phyloP scores from a whole-genome alignment of 2,113 vertebrate species.

The Ailuropoda melanoleuca region DNA sequence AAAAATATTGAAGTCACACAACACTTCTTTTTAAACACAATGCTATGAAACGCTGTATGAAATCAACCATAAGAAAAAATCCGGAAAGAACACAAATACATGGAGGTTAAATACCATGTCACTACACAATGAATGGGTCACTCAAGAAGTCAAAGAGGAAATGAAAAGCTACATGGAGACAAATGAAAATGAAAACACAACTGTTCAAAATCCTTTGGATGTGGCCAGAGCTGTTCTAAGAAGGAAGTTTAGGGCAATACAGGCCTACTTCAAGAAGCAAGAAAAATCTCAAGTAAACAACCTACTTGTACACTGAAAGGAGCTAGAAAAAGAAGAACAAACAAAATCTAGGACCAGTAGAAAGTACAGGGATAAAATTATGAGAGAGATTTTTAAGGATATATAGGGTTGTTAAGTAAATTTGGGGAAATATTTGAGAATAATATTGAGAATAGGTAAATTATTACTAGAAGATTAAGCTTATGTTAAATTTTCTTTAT shows the following conservation, averaged over 20 bases:
- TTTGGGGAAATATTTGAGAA: not conserved
- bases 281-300: not conserved
- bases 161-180: not conserved
- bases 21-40: not conserved
- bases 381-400: not conserved
- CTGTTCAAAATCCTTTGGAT: not conserved
- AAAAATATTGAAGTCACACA: not conserved
- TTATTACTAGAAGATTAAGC: not conserved
- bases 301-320: not conserved
- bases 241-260: not conserved
- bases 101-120: not conserved
- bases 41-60: not conserved
- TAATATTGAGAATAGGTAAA: not conserved
- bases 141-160: not conserved
- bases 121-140: not conserved
- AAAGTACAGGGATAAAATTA: not conserved
- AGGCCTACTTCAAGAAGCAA: not conserved
- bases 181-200: not conserved
- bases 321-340: not conserved
- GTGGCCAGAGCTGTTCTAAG: not conserved
- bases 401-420: not conserved
- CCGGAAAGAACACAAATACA: not conserved
- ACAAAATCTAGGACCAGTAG: not conserved
- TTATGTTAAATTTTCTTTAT: not conserved
- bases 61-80: not conserved